Base-by-base conservation (phyloP, 2,888 invertebrate genomes). In the Drosophila monieri region DNA sequence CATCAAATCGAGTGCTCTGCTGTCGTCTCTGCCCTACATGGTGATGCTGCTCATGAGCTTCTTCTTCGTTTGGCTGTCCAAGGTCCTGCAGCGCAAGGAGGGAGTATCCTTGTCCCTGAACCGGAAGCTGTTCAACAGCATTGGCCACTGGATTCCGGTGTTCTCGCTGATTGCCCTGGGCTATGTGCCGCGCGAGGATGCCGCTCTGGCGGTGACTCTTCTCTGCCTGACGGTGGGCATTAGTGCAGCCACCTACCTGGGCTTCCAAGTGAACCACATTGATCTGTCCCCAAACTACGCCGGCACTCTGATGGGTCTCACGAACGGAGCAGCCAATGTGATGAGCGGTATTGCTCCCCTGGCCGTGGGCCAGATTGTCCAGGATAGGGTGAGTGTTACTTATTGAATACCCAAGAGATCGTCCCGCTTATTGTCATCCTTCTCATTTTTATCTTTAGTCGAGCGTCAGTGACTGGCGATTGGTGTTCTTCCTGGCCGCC, bases 231-330 rank as follows among this genome's bases (percentile, higher is more conserved):
- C 96, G 0, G 95, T 96, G 0, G 95, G 96, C 0, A 93, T 95
- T 1, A 96, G 96, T 81, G 95, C 96, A 0, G 95, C 95, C 0
- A 94, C 95, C 52, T 96, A 95, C 76, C 94, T 95, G 49, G 96
- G 96, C 6, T 96, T 95, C 88, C 94, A 95, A 94, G 93, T 93
- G 94, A 97, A 96, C 73, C 96, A 96, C 86, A 95, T 97, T 78
- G 97, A 97, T 92, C 92, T 97, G 54, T 95, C 97, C 5, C 96
- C 97, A 0, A 96, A 95, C 89, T 96, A 95, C 89, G 95, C 97
- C 5, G 97, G 97, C 39, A 95, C 95, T 0, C 91, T 97, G 81
- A 96, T 97, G 96, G 97, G 97, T 3, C 94, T 97, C 74, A 96
- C 96, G 0, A 97, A 97, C 89, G 95, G 95, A 3, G 92, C 94